A percentile compares a stretch with the other conserved stretches of the same genome.
Evolutionary conservation across 2,113 vertebrate species (phyloP).

Genomic region (Toxotes chatareus): DNA sequence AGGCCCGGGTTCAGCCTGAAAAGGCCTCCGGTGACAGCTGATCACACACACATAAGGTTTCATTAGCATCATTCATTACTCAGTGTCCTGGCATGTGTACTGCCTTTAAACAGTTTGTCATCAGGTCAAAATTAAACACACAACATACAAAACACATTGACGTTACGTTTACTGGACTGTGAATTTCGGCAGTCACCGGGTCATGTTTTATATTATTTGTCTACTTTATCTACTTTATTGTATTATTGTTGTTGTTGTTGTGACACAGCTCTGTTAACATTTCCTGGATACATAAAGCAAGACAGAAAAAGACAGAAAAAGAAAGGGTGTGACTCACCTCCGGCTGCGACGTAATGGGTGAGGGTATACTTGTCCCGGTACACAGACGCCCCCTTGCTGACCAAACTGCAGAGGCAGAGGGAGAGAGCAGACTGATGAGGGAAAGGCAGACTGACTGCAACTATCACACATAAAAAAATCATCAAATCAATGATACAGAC

Average conservation of each 20-base stretch:
- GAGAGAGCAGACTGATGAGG: background rate
- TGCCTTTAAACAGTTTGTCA: background rate
- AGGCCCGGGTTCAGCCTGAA: slow-evolving; percentile 91
- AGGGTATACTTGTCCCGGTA: slow-evolving; percentile 87
- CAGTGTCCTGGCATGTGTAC: background rate
- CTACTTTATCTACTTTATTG: too few relatives aligned
- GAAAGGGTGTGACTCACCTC: slow-evolving; percentile 84
- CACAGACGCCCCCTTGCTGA: slow-evolving; percentile 87
- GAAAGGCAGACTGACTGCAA: background rate
- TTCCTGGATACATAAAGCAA: too few relatives aligned
- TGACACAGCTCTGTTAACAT: background rate
- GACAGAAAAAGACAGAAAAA: background rate
- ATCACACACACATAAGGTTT: slow-evolving; percentile 36
- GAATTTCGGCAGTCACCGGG: background rate
- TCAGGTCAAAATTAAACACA: background rate
- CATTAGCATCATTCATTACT: background rate
- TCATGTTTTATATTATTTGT: too few relatives aligned
- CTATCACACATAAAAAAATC: background rate
- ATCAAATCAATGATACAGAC: background rate
- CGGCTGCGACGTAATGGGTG: slow-evolving; percentile 87
- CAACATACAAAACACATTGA: background rate
- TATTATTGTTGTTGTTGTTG: background rate
- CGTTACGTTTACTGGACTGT: background rate
- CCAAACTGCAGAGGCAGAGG: slow-evolving; percentile 75
- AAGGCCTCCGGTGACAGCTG: slow-evolving; percentile 90